These are phyloP conservation scores for Aphidoletes aphidimyza DNA, from an alignment of 2,888 invertebrate species.

Conservation along the genomic window DNA sequence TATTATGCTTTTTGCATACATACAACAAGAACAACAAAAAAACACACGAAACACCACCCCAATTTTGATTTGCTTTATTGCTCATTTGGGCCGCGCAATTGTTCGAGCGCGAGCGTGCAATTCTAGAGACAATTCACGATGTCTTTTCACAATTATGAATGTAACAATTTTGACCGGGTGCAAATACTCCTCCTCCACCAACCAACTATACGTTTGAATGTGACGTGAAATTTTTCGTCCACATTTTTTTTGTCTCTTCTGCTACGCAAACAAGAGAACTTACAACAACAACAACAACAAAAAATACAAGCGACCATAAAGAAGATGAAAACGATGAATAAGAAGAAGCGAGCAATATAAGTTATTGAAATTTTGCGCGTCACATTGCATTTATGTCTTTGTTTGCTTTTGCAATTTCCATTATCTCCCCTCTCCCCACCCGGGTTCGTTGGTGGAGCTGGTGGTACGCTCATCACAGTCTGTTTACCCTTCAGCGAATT, in stretches of 20 bases:
- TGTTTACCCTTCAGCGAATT: constrained; percentile 26
- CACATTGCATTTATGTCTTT: constrained; percentile 50
- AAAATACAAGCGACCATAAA: too few species aligned
- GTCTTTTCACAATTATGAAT: not conserved
- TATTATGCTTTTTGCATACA: not conserved
- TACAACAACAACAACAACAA: too few species aligned
- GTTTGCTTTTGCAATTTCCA: constrained; percentile 42
- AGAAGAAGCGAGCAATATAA: constrained; percentile 20
- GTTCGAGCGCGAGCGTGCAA: not conserved
- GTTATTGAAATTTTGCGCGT: constrained; percentile 46
- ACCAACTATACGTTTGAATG: too few species aligned
- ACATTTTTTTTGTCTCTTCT: not conserved
- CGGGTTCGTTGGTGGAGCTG: not conserved
- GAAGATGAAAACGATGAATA: too few species aligned
- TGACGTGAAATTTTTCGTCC: not conserved
- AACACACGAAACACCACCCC: not conserved
- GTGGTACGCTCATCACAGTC: not conserved
- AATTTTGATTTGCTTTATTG: not conserved
- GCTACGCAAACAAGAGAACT: not conserved
- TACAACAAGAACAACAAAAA: too few species aligned
- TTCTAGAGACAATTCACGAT: not conserved
- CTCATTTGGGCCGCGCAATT: not conserved
- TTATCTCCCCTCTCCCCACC: not conserved
- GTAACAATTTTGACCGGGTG: not conserved
- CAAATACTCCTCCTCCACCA: too few species aligned